These are phyloP conservation scores for Lagopus leucura DNA, from an alignment of 2,113 vertebrate genomes.

Conservation along the genomic window DNA sequence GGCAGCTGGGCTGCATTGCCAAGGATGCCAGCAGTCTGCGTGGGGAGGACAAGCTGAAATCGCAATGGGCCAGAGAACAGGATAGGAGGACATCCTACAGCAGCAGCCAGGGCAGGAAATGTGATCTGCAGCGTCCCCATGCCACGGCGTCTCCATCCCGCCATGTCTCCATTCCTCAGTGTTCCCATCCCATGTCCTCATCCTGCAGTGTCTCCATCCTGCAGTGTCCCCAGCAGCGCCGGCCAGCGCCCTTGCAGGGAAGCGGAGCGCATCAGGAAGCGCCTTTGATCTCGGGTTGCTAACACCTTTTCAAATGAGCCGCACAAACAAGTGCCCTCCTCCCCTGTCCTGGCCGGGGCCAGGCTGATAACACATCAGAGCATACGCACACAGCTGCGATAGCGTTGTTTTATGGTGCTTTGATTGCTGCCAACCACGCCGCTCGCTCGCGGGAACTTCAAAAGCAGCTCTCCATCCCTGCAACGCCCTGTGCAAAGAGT, in stretches of 20 bases:
- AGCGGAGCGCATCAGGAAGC: conserved; percentile 12
- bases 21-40: rapidly evolving
- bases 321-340: neutral
- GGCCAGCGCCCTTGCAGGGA: rapidly evolving
- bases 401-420: neutral
- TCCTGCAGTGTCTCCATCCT: too few relatives aligned
- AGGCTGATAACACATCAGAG: conserved; percentile 60
- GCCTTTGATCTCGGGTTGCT: conserved; percentile 41
- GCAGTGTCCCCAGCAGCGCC: neutral
- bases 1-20: neutral
- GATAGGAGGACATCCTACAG: neutral
- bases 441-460: conserved; percentile 32
- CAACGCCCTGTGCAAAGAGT: conserved; percentile 52
- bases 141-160: too few relatives aligned
- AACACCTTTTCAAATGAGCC: neutral
- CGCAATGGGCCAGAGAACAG: rapidly evolving
- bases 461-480: neutral
- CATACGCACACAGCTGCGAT: neutral
- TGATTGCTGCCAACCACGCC: conserved; percentile 7
- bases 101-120: rapidly evolving
- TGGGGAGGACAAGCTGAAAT: rapidly evolving
- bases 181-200: too few relatives aligned
- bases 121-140: too few relatives aligned
- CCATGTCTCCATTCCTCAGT: too few relatives aligned
- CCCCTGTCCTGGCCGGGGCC: neutral